These are phyloP conservation scores for Ormyrus rosae DNA, from an alignment of 2,888 invertebrate genomes.

Conservation along the genomic window DNA sequence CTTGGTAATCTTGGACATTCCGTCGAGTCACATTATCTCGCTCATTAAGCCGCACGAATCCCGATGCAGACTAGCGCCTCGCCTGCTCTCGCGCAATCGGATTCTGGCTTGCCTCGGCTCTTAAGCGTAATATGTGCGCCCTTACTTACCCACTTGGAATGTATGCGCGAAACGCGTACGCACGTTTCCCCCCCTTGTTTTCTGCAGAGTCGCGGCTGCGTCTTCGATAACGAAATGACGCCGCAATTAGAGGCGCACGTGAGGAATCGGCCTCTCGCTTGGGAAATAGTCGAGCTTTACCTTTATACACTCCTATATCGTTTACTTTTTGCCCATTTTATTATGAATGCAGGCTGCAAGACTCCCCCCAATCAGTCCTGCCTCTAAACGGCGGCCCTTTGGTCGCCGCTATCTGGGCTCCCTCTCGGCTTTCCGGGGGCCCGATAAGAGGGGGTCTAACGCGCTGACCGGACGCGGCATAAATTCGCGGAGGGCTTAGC, in stretches of 20 bases:
- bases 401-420: slow-evolving; percentile 5
- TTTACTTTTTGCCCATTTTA: too few relatives aligned
- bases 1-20: too few relatives aligned
- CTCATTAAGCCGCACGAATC: not conserved
- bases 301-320: slow-evolving; percentile 1
- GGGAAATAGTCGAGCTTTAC: not conserved
- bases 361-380: too few relatives aligned
- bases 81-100: slow-evolving; percentile 1
- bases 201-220: not conserved
- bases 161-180: not conserved
- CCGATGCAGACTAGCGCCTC: not conserved
- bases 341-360: too few relatives aligned
- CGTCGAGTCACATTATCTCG: not conserved
- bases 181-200: too few relatives aligned
- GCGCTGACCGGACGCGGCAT: slow-evolving; percentile 61
- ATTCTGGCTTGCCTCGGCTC: not conserved
- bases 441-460: slow-evolving; percentile 57
- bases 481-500: slow-evolving; percentile 67
- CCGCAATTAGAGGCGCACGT: slow-evolving; percentile 38
- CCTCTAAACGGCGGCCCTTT: not conserved
- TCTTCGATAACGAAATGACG: slow-evolving; percentile 43
- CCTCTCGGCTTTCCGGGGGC: slow-evolving; percentile 47
- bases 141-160: not conserved
- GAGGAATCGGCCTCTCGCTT: not conserved
- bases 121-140: slow-evolving; percentile 3